Conservation (phyloP, 2,797 vertebrate species). For the Sorex maritimensis region DNA sequence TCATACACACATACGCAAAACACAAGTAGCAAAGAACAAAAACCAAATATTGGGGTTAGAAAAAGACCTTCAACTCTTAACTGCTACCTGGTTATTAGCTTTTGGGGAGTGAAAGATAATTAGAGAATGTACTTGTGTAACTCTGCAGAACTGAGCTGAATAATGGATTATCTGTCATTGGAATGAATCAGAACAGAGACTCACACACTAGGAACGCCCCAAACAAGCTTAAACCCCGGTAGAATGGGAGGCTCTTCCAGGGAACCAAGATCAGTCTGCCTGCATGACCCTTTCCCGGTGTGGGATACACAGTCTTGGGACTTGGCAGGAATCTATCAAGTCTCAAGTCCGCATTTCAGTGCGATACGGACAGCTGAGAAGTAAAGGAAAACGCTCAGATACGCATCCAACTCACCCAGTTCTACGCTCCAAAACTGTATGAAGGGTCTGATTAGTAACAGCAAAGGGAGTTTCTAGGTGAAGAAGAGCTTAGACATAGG, state of each 20-base stretch:
- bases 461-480: slow-evolving; percentile 87
- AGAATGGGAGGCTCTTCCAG: slow-evolving; percentile 42
- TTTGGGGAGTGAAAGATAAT: slow-evolving; percentile 62
- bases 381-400: slow-evolving; percentile 82
- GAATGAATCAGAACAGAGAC: slow-evolving; percentile 72
- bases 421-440: slow-evolving; percentile 85
- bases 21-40: slow-evolving; percentile 69
- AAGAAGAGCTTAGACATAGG: slow-evolving; percentile 85
- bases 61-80: slow-evolving; percentile 57
- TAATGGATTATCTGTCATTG: slow-evolving; percentile 55
- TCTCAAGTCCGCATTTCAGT: slow-evolving; percentile 86
- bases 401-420: slow-evolving; percentile 85
- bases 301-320: slow-evolving; percentile 84
- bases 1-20: slow-evolving; percentile 4
- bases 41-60: neutral
- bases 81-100: slow-evolving; percentile 47
- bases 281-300: slow-evolving; percentile 86
- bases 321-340: slow-evolving; percentile 83
- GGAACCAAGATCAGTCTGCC: slow-evolving; percentile 68
- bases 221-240: slow-evolving; percentile 41
- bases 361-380: slow-evolving; percentile 86
- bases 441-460: slow-evolving; percentile 85
- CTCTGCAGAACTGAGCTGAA: slow-evolving; percentile 37
- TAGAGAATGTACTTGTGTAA: slow-evolving; percentile 48
- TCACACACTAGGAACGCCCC: slow-evolving; percentile 69